Conservation (phyloP, 2,797 vertebrate genomes). For the Tiaroga cobitis region DNA sequence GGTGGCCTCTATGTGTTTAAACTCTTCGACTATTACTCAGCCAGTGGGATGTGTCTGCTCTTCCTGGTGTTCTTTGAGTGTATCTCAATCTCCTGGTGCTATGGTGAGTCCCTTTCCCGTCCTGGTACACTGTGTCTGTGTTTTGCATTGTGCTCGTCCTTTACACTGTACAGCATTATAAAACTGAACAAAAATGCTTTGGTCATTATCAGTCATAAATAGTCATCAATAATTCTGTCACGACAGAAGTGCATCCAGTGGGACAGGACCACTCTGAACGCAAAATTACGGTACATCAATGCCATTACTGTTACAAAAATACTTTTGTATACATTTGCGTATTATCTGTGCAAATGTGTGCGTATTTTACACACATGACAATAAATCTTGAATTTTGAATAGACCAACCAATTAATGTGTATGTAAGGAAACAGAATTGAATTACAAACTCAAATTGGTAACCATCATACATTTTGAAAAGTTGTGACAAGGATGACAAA, state of each 20-base stretch:
- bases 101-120: constrained; percentile 79
- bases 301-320: background rate
- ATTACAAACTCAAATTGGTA: background rate
- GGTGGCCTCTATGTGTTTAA: constrained; percentile 98
- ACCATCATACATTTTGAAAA: background rate
- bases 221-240: background rate
- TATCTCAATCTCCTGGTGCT: constrained; percentile 98
- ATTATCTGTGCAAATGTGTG: background rate
- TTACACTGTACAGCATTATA: background rate
- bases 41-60: constrained; percentile 96
- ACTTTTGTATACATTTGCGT: background rate
- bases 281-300: background rate
- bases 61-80: constrained; percentile 99
- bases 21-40: constrained; percentile 98
- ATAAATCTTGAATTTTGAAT: background rate
- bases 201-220: background rate
- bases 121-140: background rate
- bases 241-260: background rate
- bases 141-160: background rate
- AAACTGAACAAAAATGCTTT: background rate
- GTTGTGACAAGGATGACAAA: background rate
- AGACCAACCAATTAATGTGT: background rate
- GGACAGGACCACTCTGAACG: background rate
- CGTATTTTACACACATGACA: background rate
- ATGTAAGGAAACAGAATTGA: background rate